Conservation (phyloP, 2,888 invertebrate genomes). For the Physocephala rufipes region DNA sequence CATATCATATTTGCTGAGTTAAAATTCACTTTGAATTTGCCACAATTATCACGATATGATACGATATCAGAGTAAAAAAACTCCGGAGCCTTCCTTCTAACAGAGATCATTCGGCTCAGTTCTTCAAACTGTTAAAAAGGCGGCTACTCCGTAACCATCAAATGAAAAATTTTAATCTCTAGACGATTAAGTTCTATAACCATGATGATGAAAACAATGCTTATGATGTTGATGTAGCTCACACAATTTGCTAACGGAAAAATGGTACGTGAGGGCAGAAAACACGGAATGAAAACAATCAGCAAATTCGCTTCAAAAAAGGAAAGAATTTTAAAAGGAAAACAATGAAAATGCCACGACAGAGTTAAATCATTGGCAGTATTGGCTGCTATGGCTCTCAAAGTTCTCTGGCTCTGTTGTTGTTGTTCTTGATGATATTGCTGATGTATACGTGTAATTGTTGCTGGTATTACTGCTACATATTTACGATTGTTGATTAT, state of each 20-base stretch:
- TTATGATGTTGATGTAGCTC: neutral
- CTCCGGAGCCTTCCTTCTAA: too few species aligned
- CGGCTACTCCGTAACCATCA: slow-evolving; percentile 14
- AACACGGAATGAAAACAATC: slow-evolving; percentile 27
- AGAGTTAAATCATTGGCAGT: slow-evolving; percentile 14
- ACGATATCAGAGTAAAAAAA: too few species aligned
- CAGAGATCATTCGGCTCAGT: too few species aligned
- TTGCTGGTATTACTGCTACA: neutral
- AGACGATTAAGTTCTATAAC: slow-evolving; percentile 24
- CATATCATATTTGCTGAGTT: too few species aligned
- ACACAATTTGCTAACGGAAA: neutral
- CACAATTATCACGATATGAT: neutral
- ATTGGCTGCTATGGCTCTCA: slow-evolving; percentile 16
- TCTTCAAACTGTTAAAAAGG: slow-evolving; percentile 15
- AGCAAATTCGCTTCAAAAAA: slow-evolving; percentile 7
- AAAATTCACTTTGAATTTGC: too few species aligned
- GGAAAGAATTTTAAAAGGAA: neutral
- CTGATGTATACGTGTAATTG: slow-evolving; percentile 3
- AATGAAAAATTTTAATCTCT: slow-evolving; percentile 30
- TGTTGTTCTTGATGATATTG: slow-evolving; percentile 7
- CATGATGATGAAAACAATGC: too few species aligned
- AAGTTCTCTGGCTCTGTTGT: neutral
- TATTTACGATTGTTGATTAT: too few species aligned
- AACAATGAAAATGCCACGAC: neutral
- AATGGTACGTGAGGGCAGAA: neutral